Evolutionary conservation across 2,888 invertebrate genomes (phyloP), one percentile per base, ranked within the genome.

Genomic region (Pristionchus fissidentatus): DNA sequence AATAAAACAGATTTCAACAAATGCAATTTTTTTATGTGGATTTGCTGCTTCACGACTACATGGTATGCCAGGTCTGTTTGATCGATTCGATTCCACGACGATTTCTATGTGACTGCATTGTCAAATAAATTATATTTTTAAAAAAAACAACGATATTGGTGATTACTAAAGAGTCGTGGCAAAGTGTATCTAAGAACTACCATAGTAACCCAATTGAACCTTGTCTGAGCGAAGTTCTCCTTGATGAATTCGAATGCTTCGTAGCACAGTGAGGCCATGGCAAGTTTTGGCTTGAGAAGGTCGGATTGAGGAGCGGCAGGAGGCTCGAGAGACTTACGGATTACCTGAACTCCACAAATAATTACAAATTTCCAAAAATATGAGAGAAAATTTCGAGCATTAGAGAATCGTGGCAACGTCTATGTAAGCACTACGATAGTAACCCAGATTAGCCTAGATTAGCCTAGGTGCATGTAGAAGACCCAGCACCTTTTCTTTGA

Each of bases 221-320:
- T 66, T 32, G 13, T 13, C 35, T 66, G 66, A 5, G 35, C 5
- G 66, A 66, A 66, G 66, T 66, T 66, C 38, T 38, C 38, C 38
- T 38, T 8, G 38, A 66, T 66, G 38, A 66, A 66, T n/a, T 38
- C 38, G 66, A 66, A 66, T 2, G 66, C 66, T 19, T 66, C 66
- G n/a, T 66, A 66, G 38, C 66, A 66, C 3, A 66, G 38, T 15
- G 66, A 38, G 38, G 35, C 66, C 22, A 38, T 38, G 5, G 38
- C n/a, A 4, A 38, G 35, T 22, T 66, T 66, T 1, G 66, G 66
- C 38, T 66, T 66, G 29, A 66, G 66, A 19, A 66, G 66, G 38
- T 66, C 38, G 7, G 66, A 66, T n/a, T 66, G 66, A 19, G 29
- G 19, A 13, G 13, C 22, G 4, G 10, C 32, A 29, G 62, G 62